phyloP scores from a whole-genome alignment of 1,140 invertebrate genomes.

The Neelides sp. region DNA sequence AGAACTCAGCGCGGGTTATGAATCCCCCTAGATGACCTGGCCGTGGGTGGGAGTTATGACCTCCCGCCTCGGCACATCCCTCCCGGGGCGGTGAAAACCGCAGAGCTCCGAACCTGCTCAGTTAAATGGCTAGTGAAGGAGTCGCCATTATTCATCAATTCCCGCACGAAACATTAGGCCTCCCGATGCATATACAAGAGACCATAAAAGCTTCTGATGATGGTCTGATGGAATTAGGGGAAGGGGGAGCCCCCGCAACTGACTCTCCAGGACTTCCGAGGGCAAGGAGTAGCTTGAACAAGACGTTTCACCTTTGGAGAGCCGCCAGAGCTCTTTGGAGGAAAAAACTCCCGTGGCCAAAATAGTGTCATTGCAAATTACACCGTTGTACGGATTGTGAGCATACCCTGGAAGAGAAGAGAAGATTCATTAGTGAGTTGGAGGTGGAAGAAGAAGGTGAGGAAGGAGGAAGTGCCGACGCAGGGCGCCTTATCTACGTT shows the following conservation, averaged over 20 bases:
- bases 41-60: conserved; percentile 32
- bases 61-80: conserved; percentile 30
- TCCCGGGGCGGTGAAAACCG: conserved; percentile 31
- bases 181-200: conserved; percentile 32
- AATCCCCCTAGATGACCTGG: too few species aligned
- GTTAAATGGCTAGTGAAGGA: conserved; percentile 33
- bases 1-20: too few species aligned
- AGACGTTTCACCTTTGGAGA: conserved; percentile 87
- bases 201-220: conserved; percentile 32
- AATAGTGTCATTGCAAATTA: conserved; percentile 96
- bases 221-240: too few species aligned
- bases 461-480: conserved; percentile 13
- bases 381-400: conserved; percentile 93
- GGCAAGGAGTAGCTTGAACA: neutral
- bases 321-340: conserved; percentile 91
- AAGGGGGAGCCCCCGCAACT: conserved; percentile 1
- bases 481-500: conserved; percentile 21
- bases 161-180: conserved; percentile 32
- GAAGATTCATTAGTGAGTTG: neutral
- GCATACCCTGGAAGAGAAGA: conserved; percentile 55
- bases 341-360: conserved; percentile 96
- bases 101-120: conserved; percentile 30
- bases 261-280: conserved; percentile 8
- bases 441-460: conserved; percentile 9
- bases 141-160: conserved; percentile 33